Evolutionary conservation across 1,140 invertebrate genomes (phyloP).

Genomic region (Coboldia fuscipes): DNA sequence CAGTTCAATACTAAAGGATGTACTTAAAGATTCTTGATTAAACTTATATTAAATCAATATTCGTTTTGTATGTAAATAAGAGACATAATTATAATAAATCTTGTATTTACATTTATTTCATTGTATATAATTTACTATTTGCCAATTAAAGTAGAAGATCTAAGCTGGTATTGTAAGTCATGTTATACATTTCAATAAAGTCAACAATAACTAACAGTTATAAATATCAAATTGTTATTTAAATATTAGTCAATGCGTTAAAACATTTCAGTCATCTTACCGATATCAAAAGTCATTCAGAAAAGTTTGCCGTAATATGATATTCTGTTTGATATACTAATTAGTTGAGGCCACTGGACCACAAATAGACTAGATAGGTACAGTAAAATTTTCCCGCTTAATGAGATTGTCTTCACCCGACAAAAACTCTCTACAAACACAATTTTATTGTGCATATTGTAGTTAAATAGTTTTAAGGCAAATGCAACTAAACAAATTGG

Average conservation of each 20-base stretch:
- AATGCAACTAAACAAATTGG: constrained; percentile 59
- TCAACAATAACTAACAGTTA: no score
- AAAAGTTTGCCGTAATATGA: constrained; percentile 39
- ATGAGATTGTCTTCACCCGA: constrained; percentile 66
- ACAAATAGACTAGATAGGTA: constrained; percentile 65
- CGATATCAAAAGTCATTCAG: no score
- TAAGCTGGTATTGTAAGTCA: no score
- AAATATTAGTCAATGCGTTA: no score
- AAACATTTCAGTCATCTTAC: no score
- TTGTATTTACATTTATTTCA: no score
- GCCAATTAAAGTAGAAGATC: no score
- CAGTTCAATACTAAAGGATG: constrained; percentile 44
- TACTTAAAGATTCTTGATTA: constrained; percentile 38
- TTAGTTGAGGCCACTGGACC: constrained; percentile 72
- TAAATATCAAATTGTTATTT: no score
- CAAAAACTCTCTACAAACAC: constrained; percentile 91
- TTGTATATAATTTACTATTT: no score
- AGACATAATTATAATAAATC: no score
- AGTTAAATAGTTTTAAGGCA: constrained; percentile 36
- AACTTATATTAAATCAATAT: constrained; percentile 2
- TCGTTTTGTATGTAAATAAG: no score
- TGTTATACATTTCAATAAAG: no score
- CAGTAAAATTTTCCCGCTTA: constrained; percentile 72
- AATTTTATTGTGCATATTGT: constrained; percentile 44
- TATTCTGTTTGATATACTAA: constrained; percentile 30